Conservation (phyloP, 1,140 invertebrate genomes). For the Thaumatotibia leucotreta region DNA sequence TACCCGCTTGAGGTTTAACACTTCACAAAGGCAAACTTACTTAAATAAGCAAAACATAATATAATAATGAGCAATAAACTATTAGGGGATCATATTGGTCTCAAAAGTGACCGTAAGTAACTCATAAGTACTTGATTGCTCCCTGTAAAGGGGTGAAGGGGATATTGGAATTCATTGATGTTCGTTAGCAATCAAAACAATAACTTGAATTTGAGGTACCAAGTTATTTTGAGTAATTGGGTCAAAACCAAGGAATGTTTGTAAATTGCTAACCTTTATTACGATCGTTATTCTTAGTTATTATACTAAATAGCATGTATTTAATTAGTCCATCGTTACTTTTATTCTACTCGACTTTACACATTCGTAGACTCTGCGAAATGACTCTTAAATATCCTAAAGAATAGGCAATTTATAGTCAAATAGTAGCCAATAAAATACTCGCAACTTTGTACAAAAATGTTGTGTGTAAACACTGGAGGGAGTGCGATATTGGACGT, state of each 20-base stretch:
- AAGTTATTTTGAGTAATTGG: not conserved
- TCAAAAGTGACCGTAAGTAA: not conserved
- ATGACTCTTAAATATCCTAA: not conserved
- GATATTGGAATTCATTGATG: not conserved
- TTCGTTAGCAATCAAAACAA: not conserved
- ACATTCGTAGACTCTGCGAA: not conserved
- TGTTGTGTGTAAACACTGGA: constrained; percentile 70
- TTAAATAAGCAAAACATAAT: not conserved
- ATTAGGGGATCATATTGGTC: not conserved
- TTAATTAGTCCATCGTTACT: not conserved
- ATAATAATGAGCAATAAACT: too few species aligned
- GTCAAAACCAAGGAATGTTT: not conserved
- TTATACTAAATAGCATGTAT: not conserved
- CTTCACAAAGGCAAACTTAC: not conserved
- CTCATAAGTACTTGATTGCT: not conserved
- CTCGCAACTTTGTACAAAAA: constrained; percentile 65
- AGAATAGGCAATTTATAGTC: constrained; percentile 24
- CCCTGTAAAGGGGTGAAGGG: not conserved
- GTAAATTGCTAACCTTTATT: not conserved
- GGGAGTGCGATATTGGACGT: constrained; percentile 76
- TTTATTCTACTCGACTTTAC: not conserved
- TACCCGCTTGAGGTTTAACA: not conserved
- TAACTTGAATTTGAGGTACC: not conserved
- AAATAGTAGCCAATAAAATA: constrained; percentile 39
- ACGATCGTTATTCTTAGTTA: not conserved